A percentile compares a stretch with the other conserved stretches of the same genome.
These are phyloP conservation scores for Strongylocentrotus purpuratus DNA, from an alignment of 35 echinoderm and acorn worm genomes.

Conservation along the genomic window DNA sequence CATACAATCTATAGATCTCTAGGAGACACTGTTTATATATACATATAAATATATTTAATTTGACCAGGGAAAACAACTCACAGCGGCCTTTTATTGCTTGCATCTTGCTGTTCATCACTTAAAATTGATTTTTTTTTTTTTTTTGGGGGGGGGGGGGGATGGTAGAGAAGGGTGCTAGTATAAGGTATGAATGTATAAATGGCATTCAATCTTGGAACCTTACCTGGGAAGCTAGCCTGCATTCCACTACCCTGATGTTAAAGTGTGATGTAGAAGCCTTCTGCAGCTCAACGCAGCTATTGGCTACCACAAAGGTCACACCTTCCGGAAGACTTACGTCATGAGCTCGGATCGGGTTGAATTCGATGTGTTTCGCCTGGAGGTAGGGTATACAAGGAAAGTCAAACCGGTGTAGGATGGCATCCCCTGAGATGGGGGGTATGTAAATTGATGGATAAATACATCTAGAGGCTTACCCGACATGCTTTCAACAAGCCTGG, in stretches of 20 bases:
- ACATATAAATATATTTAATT: too few relatives aligned
- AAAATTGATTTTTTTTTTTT: too few relatives aligned
- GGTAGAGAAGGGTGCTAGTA: too few relatives aligned
- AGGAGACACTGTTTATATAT: too few relatives aligned
- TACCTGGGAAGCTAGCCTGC: conserved; percentile 87
- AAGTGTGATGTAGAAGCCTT: conserved; percentile 93
- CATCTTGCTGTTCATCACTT: too few relatives aligned
- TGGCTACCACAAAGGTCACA: conserved; percentile 78
- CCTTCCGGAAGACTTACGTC: conserved; percentile 80
- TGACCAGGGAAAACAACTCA: too few relatives aligned
- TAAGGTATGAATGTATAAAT: too few relatives aligned
- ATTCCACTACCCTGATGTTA: conserved; percentile 93
- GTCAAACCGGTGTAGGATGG: not conserved
- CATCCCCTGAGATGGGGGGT: not conserved
- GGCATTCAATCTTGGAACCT: not conserved
- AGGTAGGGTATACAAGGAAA: not conserved
- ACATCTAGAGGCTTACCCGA: not conserved
- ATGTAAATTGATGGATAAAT: conserved; percentile 10
- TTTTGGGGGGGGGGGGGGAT: too few relatives aligned
- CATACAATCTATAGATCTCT: too few relatives aligned
- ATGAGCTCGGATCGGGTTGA: conserved; percentile 74
- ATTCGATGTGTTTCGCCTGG: conserved; percentile 90
- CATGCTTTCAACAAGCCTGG: not conserved
- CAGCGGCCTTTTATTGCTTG: too few relatives aligned
- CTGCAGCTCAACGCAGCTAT: conserved; percentile 92